These are phyloP conservation scores for Jordanella pulchra DNA, from an alignment of 2,797 vertebrate genomes.

Conservation along the genomic window DNA sequence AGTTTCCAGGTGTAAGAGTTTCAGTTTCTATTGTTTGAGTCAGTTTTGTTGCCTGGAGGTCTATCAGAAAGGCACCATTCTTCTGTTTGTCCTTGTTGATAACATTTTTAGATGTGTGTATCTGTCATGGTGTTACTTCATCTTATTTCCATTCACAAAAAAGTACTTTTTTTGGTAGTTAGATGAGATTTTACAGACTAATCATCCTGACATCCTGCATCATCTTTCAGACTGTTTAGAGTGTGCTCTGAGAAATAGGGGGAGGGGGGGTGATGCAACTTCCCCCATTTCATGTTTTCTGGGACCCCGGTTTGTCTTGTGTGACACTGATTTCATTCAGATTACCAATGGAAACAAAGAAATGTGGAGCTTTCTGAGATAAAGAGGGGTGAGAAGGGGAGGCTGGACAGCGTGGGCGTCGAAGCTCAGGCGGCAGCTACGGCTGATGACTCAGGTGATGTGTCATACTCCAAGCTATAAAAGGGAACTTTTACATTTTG, in stretches of 20 bases:
- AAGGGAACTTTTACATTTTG: conserved; percentile 79
- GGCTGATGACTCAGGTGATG: conserved; percentile 80
- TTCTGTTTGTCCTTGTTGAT: conserved; percentile 21
- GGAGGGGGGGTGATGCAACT: not conserved
- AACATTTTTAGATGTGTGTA: conserved; percentile 18
- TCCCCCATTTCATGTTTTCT: conserved; percentile 37
- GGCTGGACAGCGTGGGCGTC: conserved; percentile 53
- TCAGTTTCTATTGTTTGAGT: not conserved
- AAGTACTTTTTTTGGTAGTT: not conserved
- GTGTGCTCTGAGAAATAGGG: not conserved
- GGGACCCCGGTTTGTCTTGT: not conserved
- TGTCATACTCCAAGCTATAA: conserved; percentile 79
- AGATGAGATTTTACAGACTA: not conserved
- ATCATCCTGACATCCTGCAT: not conserved
- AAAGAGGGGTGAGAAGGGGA: conserved; percentile 10
- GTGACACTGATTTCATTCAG: conserved; percentile 11
- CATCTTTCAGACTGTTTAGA: not conserved
- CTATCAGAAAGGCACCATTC: not conserved
- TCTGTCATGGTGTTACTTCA: not conserved
- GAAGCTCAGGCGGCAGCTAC: conserved; percentile 50
- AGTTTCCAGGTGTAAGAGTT: not conserved
- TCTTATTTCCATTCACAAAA: not conserved
- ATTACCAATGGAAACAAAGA: conserved; percentile 37
- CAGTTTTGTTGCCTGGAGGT: not conserved
- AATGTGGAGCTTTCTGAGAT: conserved; percentile 20